Conservation (phyloP, 2,113 vertebrate genomes). For the Mus pahari region DNA sequence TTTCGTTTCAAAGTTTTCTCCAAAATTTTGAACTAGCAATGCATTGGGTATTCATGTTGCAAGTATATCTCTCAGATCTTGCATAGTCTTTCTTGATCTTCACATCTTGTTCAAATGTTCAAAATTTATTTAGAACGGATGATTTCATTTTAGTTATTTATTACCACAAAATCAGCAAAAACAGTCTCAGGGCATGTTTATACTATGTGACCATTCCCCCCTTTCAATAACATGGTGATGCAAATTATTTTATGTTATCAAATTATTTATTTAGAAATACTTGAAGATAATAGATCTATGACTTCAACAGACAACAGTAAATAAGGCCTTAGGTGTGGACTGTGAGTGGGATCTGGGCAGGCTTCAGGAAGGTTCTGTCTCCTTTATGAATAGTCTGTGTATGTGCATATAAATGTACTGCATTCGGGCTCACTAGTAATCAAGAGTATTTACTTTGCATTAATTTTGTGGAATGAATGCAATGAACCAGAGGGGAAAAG, state of each 20-base stretch:
- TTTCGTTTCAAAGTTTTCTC: not conserved
- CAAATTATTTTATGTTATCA: conserved; percentile 23
- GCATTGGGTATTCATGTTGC: not conserved
- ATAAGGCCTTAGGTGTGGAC: not conserved
- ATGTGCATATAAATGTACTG: not conserved
- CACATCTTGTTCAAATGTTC: not conserved
- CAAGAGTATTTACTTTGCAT: conserved; percentile 3
- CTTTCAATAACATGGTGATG: not conserved
- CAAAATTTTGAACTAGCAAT: not conserved
- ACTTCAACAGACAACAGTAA: conserved; percentile 27
- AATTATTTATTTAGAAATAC: conserved; percentile 18
- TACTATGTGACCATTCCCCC: not conserved
- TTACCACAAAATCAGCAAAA: not conserved
- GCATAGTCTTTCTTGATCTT: not conserved
- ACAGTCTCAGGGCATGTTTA: not conserved
- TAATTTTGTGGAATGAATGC: not conserved
- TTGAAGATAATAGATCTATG: not conserved
- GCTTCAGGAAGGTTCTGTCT: not conserved
- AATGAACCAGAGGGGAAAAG: not conserved
- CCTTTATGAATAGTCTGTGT: not conserved
- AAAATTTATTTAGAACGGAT: not conserved
- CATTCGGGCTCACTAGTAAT: not conserved
- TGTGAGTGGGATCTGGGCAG: not conserved
- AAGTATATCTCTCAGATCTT: not conserved
- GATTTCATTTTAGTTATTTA: not conserved